These are phyloP conservation scores for Hypena proboscidalis DNA, from an alignment of 2,888 invertebrate genomes.

Conservation along the genomic window DNA sequence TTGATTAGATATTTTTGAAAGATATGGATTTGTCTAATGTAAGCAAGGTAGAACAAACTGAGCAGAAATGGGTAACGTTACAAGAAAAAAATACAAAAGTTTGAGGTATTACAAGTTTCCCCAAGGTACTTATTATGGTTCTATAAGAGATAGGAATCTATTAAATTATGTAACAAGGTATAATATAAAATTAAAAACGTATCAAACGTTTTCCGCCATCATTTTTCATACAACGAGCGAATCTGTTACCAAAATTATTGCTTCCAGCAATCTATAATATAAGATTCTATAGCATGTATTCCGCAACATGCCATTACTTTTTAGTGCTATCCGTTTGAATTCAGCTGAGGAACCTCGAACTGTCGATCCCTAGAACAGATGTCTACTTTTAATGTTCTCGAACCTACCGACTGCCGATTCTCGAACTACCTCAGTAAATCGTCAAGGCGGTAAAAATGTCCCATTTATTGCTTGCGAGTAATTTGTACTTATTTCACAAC, in stretches of 20 bases:
- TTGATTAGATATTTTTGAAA: no score
- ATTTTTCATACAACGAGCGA: constrained; percentile 28
- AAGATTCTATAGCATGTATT: no score
- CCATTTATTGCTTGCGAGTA: constrained; percentile 43
- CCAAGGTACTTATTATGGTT: no score
- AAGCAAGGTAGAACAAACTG: no score
- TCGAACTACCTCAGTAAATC: constrained; percentile 42
- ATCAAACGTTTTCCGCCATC: no score
- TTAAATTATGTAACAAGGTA: no score
- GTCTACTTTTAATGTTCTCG: constrained; percentile 59
- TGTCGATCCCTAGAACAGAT: constrained; percentile 52
- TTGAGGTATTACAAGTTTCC: no score
- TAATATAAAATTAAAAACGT: no score
- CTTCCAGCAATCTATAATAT: constrained; percentile 25
- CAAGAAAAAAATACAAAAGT: no score
- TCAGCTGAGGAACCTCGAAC: constrained; percentile 35
- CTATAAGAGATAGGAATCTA: no score
- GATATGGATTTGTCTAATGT: no score
- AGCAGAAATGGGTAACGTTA: no score
- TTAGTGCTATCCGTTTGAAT: constrained; percentile 49
- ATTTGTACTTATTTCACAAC: constrained; percentile 49
- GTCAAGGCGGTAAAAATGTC: constrained; percentile 40
- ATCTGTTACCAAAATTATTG: constrained; percentile 37
- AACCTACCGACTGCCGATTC: constrained; percentile 61
- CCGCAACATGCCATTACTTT: constrained; percentile 49